Conservation (phyloP, 2,888 invertebrate genomes). For the Drosophila atripex region DNA sequence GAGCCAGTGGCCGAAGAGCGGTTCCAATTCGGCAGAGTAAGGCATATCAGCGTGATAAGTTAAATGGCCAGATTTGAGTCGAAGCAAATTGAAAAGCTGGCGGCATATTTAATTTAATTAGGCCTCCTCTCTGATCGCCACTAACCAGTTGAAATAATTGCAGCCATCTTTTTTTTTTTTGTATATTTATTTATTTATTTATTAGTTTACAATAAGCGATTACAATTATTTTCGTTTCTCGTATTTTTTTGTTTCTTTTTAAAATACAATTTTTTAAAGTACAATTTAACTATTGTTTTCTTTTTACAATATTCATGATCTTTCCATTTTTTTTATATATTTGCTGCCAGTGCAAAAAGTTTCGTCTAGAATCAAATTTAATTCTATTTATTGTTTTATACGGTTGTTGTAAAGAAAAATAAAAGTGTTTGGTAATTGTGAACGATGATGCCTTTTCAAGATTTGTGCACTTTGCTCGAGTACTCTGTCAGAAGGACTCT, state of each 20-base stretch:
- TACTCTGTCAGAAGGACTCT: conserved; percentile 7
- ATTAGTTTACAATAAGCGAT: conserved; percentile 81
- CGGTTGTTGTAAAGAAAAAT: conserved; percentile 69
- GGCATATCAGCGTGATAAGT: conserved; percentile 4
- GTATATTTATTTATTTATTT: conserved; percentile 77
- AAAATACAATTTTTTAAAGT: conserved; percentile 79
- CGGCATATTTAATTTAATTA: conserved; percentile 16
- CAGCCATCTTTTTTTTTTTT: conserved; percentile 64
- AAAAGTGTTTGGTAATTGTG: conserved; percentile 68
- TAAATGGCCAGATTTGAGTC: conserved; percentile 26
- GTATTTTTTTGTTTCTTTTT: conserved; percentile 52
- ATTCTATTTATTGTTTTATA: conserved; percentile 42
- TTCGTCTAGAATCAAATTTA: conserved; percentile 52
- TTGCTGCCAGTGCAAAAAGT: conserved; percentile 83
- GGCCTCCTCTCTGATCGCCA: background rate
- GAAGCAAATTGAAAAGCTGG: conserved; percentile 20
- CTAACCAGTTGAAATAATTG: background rate
- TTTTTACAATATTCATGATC: conserved; percentile 72
- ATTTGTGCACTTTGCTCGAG: conserved; percentile 47
- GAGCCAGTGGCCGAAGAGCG: conserved; percentile 44
- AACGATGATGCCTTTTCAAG: conserved; percentile 47
- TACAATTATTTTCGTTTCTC: conserved; percentile 70
- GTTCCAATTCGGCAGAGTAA: conserved; percentile 24
- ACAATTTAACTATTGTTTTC: conserved; percentile 81
- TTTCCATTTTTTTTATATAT: conserved; percentile 55